Evolutionary conservation across 2,888 invertebrate species (phyloP), one percentile per base, ranked within the genome.

Genomic region (Diloba caeruleocephala): DNA sequence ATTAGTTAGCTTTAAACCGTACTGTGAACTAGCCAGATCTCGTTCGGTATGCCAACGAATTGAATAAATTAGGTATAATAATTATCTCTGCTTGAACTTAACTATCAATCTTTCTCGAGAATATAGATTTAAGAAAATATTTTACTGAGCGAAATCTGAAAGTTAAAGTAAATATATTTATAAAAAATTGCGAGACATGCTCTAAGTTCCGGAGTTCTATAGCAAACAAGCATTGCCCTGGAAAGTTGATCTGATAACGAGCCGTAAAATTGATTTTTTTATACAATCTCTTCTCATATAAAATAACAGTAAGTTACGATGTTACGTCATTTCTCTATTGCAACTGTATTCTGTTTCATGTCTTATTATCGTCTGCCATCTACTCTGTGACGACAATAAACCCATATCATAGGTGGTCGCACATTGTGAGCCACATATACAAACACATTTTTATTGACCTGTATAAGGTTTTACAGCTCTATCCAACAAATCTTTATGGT

Each of bases 1-100:
- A 92, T 92, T 92, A 92, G 90, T 91, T 87, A 84, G 89, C 84
- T 86, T 89, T 83, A 88, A 85, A 70, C 85, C 81, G 76, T 82
- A 80, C 78, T 76, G 76, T 76, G 79, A 82, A 81, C 81, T 81
- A 78, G 77, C 78, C 71, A 76, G 78, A 79, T 80, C 79, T 79
- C 70, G 77, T 78, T 79, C 83, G 82, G 85, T 87, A 84, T 81
- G 76, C 69, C 77, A 80, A 76, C 78, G 79, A 83, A 84, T 82
- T 80, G 81, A 81, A 88, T 87, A 83, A 82, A 86, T 85, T 87
- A 82, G 78, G n/a, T n/a, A n/a, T n/a, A n/a, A n/a, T n/a, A n/a
- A 17, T 3, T 5, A 78, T 74, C 74, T 74, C 76, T 14, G 44
- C 44, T 55, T 43, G 38, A 55, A 51, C 51, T 41, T 39, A 39